phyloP scores from a whole-genome alignment of 2,797 vertebrate genomes.

The Hybognathus amarus region DNA sequence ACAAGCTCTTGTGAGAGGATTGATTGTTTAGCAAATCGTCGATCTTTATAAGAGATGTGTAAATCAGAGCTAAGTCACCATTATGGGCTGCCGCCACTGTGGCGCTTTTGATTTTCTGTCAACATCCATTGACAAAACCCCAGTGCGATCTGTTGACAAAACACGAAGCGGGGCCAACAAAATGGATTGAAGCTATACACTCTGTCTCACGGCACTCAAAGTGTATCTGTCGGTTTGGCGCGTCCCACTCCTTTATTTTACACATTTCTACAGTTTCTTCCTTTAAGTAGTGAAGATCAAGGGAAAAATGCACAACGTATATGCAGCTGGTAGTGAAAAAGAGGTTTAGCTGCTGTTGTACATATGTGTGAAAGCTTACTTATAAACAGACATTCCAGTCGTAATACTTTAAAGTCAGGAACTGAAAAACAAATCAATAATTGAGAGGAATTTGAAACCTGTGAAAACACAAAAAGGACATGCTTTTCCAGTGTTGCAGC shows the following conservation, averaged over 20 bases:
- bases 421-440: conserved; percentile 43
- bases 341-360: conserved; percentile 30
- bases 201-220: conserved; percentile 71
- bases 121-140: conserved; percentile 75
- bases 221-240: conserved; percentile 71
- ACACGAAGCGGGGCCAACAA: conserved; percentile 73
- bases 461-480: conserved; percentile 16
- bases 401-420: conserved; percentile 18
- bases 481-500: background rate
- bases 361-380: conserved; percentile 13
- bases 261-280: conserved; percentile 29
- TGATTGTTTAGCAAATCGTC: conserved; percentile 82
- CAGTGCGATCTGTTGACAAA: conserved; percentile 74
- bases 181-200: conserved; percentile 78
- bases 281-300: conserved; percentile 41
- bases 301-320: conserved; percentile 5
- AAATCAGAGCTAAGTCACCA: conserved; percentile 83
- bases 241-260: conserved; percentile 61
- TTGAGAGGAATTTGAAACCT: conserved; percentile 38
- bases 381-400: conserved; percentile 23
- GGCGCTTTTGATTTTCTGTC: conserved; percentile 84
- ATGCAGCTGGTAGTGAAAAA: conserved; percentile 3
- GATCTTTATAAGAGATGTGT: conserved; percentile 82
- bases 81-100: conserved; percentile 76
- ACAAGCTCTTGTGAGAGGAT: conserved; percentile 80